Evolutionary conservation across 2,888 invertebrate species (phyloP).

Genomic region (Phragmatobia fuliginosa): DNA sequence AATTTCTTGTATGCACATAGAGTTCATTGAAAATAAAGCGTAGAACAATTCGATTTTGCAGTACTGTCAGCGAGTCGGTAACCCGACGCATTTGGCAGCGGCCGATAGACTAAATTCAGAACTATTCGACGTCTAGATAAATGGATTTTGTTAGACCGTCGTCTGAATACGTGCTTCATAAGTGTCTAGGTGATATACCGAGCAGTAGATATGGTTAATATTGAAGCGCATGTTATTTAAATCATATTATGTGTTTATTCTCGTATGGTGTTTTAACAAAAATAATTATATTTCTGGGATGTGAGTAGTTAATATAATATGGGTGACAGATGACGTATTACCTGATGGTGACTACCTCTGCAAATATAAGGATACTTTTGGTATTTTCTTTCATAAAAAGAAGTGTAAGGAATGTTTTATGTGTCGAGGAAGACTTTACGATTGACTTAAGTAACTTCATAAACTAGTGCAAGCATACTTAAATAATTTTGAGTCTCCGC

Average conservation of each 20-base stretch:
- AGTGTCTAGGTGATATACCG: conserved; percentile 1
- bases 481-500: no score
- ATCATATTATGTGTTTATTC: not conserved
- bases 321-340: no score
- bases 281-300: not conserved
- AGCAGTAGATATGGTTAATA: not conserved
- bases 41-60: conserved; percentile 35
- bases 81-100: conserved; percentile 44
- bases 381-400: no score
- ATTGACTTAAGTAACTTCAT: no score
- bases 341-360: no score
- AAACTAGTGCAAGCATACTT: no score
- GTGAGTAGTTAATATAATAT: not conserved
- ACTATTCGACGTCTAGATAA: conserved; percentile 48
- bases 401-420: no score
- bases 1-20: conserved; percentile 11
- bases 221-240: not conserved
- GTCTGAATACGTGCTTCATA: conserved; percentile 9
- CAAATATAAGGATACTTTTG: not conserved
- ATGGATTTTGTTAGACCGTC: conserved; percentile 39
- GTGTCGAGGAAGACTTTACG: no score
- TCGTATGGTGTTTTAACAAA: not conserved
- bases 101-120: conserved; percentile 48
- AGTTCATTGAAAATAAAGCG: conserved; percentile 28
- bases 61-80: conserved; percentile 17